These are phyloP conservation scores for Acipenser oxyrinchus DNA, from an alignment of 2,797 vertebrate genomes.

Conservation along the genomic window DNA sequence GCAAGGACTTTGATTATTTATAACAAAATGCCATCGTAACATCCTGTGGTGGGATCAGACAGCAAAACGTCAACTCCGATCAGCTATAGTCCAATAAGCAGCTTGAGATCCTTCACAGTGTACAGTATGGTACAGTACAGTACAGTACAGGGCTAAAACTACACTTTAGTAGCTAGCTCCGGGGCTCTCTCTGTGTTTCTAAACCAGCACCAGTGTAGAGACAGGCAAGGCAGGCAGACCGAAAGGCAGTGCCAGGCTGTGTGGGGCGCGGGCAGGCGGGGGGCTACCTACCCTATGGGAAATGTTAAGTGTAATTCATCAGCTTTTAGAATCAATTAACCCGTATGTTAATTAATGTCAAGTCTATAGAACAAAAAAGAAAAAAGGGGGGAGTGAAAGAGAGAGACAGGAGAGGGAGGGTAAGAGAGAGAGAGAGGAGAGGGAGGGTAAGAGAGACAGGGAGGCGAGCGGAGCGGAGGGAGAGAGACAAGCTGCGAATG, in stretches of 20 bases:
- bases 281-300: conserved; percentile 54
- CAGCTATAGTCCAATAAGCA: conserved; percentile 57
- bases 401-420: conserved; percentile 60
- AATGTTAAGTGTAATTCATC: conserved; percentile 72
- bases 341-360: conserved; percentile 95
- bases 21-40: conserved; percentile 49
- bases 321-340: conserved; percentile 95
- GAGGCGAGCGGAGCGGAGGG: conserved; percentile 73
- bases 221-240: conserved; percentile 35
- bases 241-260: conserved; percentile 56
- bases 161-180: conserved; percentile 36
- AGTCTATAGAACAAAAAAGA: conserved; percentile 75
- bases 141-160: conserved; percentile 28
- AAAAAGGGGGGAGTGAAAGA: conserved; percentile 55
- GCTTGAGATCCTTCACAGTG: conserved; percentile 36
- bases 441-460: conserved; percentile 43
- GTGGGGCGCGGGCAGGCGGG: conserved; percentile 22
- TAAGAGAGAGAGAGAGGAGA: conserved; percentile 56
- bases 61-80: conserved; percentile 48
- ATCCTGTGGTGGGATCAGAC: conserved; percentile 38
- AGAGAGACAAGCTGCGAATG: conserved; percentile 89
- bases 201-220: conserved; percentile 44
- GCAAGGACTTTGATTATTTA: conserved; percentile 50
- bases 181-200: conserved; percentile 42
- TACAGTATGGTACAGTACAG: conserved; percentile 32